Percentiles rank a stretch among this genome's conserved stretches.
Evolutionary conservation across 2,888 invertebrate genomes (phyloP).

Genomic region (Mesoligia furuncula): DNA sequence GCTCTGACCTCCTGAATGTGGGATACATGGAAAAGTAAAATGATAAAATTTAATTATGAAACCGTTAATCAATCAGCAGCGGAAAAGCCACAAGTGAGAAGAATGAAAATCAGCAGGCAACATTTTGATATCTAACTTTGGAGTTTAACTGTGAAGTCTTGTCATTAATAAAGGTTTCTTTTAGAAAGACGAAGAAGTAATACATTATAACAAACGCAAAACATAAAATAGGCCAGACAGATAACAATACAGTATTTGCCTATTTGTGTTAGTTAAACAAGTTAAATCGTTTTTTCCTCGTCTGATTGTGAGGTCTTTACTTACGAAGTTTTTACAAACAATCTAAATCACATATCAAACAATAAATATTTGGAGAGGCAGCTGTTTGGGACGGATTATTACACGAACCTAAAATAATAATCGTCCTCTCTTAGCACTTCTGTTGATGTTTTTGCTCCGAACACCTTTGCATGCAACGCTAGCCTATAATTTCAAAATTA

Average conservation of each 20-base stretch:
- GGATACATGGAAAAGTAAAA: background rate
- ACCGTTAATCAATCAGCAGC: background rate
- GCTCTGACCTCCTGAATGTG: background rate
- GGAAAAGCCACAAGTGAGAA: background rate
- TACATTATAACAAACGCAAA: background rate
- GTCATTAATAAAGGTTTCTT: background rate
- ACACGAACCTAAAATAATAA: slow-evolving; percentile 86
- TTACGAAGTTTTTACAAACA: slow-evolving; percentile 63
- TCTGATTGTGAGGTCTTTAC: slow-evolving; percentile 42
- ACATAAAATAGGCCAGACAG: background rate
- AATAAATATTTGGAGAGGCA: slow-evolving; percentile 89
- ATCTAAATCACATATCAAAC: slow-evolving; percentile 76
- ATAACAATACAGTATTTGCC: background rate
- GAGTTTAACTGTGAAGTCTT: background rate
- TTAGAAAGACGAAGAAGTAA: background rate
- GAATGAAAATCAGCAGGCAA: background rate
- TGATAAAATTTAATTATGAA: background rate
- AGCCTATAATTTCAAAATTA: slow-evolving; percentile 89
- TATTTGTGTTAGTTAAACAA: background rate
- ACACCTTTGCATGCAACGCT: slow-evolving; percentile 83
- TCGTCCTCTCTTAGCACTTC: slow-evolving; percentile 87
- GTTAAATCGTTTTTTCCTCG: slow-evolving; percentile 29
- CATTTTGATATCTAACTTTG: background rate
- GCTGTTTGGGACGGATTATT: slow-evolving; percentile 85
- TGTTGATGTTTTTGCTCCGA: slow-evolving; percentile 85